Evolutionary conservation across 2,797 vertebrate species (phyloP).

Genomic region (Poliocrania exsul): DNA sequence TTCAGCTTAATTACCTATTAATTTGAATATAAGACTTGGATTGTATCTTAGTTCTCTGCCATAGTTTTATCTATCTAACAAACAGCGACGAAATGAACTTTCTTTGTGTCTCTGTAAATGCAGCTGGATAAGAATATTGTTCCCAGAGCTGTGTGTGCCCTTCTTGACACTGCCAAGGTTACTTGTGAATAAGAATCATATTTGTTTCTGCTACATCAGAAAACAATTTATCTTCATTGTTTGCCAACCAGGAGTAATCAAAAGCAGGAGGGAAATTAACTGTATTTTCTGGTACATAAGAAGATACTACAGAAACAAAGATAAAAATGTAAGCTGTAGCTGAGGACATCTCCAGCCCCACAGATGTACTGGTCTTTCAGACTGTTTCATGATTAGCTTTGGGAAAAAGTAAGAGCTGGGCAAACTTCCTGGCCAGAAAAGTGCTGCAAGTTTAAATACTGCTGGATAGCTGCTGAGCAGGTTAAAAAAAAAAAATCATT

Average conservation of each 20-base stretch:
- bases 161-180: constrained; percentile 33
- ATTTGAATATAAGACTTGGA: background rate
- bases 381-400: background rate
- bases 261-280: constrained; percentile 9
- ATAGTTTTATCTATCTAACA: background rate
- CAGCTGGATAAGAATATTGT: background rate
- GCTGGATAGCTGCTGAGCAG: background rate
- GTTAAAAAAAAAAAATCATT: background rate
- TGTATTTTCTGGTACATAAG: background rate
- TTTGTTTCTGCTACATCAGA: constrained; percentile 42
- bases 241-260: constrained; percentile 40
- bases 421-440: background rate
- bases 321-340: background rate
- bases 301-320: background rate
- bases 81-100: background rate
- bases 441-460: background rate
- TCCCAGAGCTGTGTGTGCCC: background rate
- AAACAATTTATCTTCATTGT: constrained; percentile 60
- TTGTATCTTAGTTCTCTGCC: background rate
- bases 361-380: background rate
- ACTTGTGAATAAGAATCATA: constrained; percentile 22
- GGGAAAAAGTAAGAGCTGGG: background rate
- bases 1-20: background rate
- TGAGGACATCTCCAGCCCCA: background rate
- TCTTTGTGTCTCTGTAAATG: background rate